Evolutionary conservation across 2,888 invertebrate genomes (phyloP), one percentile per base, ranked within the genome.

Genomic region (Tenthredo distinguenda): DNA sequence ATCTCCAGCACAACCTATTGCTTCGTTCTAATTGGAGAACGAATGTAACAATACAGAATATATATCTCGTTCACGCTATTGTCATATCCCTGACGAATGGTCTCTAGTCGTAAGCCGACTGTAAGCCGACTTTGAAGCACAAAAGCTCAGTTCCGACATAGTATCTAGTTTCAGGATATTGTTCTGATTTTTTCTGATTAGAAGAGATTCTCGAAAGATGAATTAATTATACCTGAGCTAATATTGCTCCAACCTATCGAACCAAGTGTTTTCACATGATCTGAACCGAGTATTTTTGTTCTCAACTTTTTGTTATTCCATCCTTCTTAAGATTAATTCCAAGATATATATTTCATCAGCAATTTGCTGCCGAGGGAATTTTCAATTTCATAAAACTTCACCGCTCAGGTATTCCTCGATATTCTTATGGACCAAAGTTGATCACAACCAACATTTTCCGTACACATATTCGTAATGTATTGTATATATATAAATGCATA

Each of bases 331-430:
- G 47, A 47, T 47, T 12, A 55, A 43, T 43, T 50, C 0, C 9
- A 31, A 34, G 18, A 34, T 68, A 31, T 50, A 31, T 34, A 55
- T 77, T 77, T 77, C 34, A 55, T 55, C 77, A 34, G 34, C 34
- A 31, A 26, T 77, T 77, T 77, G 3, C 9, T 77, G 18, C 31
- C 31, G 34, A 50, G 31, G 55, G 55, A 50, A 77, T 55, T 77
- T 77, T 77, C 55, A 55, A 77, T 77, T 77, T 34, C 31, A 50
- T 55, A 7, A 77, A 77, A 50, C 26, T 77, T 55, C 9, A 74
- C 26, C 74, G 43, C 43, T 43, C 43, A 7, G 12, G 74, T 43
- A 77, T 77, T 55, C 50, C 12, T 55, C 55, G 77, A 34, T 58
- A 58, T 58, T 40, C 9, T 34, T 50, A 26, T 18, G 5, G 76